Conservation (phyloP, 92 coral and sea anemone species). For the Zoanthus sociatus region DNA sequence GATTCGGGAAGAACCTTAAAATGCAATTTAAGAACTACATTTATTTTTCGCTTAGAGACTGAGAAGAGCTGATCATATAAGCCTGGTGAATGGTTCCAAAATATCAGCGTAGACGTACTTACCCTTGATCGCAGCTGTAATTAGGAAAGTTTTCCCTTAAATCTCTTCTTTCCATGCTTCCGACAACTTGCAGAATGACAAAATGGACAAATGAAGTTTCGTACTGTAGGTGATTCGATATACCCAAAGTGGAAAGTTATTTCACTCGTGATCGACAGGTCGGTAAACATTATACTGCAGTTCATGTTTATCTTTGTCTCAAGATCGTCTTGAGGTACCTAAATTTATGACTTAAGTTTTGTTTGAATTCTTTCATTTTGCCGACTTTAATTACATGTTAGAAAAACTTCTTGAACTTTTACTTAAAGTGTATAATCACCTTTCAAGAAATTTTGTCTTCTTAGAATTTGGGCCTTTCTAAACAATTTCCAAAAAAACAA, state of each 20-base stretch:
- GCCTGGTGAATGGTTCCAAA: background rate
- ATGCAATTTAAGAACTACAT: background rate
- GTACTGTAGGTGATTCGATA: background rate
- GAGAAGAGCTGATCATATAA: background rate
- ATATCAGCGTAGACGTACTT: background rate
- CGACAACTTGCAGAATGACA: background rate
- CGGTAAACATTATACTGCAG: background rate
- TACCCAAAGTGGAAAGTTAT: background rate
- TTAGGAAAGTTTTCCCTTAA: background rate
- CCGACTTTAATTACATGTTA: too few relatives aligned
- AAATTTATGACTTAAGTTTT: too few relatives aligned
- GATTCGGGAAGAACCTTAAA: conserved; percentile 8
- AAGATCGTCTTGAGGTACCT: too few relatives aligned
- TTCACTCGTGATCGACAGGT: background rate
- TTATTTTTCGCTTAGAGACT: background rate
- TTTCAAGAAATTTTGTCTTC: too few relatives aligned
- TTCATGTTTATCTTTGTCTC: background rate
- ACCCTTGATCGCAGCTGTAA: background rate
- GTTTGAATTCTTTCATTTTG: too few relatives aligned
- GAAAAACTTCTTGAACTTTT: too few relatives aligned
- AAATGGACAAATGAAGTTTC: background rate
- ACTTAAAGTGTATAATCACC: too few relatives aligned
- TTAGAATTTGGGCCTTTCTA: too few relatives aligned
- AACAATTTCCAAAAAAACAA: too few relatives aligned
- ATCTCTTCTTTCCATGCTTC: background rate